Evolutionary conservation across 2,888 invertebrate genomes (phyloP).

Genomic region (Cyrtodaria siliqua): DNA sequence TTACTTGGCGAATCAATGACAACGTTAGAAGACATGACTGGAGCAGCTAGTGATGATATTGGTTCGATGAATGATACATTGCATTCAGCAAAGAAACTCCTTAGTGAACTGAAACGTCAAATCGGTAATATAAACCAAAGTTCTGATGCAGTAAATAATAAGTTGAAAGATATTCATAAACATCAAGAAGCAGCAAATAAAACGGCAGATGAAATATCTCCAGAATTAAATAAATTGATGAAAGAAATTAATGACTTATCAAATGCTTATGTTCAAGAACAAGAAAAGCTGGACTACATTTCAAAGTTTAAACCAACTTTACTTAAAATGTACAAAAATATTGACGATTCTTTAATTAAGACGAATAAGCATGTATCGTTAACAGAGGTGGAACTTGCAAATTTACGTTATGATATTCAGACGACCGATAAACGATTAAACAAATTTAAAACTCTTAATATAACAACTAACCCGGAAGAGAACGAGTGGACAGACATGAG

Average conservation of each 20-base stretch:
- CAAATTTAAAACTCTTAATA: slow-evolving; percentile 47
- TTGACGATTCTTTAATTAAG: slow-evolving; percentile 14
- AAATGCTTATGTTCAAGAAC: slow-evolving; percentile 27
- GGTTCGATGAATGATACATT: slow-evolving; percentile 26
- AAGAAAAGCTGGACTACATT: slow-evolving; percentile 42
- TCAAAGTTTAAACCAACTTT: slow-evolving; percentile 27
- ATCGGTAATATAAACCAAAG: slow-evolving; percentile 17
- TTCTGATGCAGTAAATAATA: slow-evolving; percentile 4
- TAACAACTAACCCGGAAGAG: slow-evolving; percentile 41
- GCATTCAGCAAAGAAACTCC: slow-evolving; percentile 21
- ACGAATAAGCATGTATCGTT: slow-evolving; percentile 34
- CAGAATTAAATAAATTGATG: slow-evolving; percentile 25
- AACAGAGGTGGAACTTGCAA: slow-evolving; percentile 35
- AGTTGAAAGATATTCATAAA: slow-evolving; percentile 10
- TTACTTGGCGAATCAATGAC: slow-evolving; percentile 5
- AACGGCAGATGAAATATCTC: slow-evolving; percentile 6
- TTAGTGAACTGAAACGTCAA: slow-evolving; percentile 36
- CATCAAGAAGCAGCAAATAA: slow-evolving; percentile 14
- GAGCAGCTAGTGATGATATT: background rate
- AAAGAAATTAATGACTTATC: slow-evolving; percentile 24
- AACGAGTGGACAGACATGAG: slow-evolving; percentile 31
- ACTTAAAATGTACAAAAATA: slow-evolving; percentile 16
- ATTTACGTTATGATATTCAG: slow-evolving; percentile 29
- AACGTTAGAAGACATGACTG: slow-evolving; percentile 5
- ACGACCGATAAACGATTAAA: slow-evolving; percentile 29